Base-by-base conservation (phyloP, 2,888 invertebrate genomes). In the Agelastica alni region DNA sequence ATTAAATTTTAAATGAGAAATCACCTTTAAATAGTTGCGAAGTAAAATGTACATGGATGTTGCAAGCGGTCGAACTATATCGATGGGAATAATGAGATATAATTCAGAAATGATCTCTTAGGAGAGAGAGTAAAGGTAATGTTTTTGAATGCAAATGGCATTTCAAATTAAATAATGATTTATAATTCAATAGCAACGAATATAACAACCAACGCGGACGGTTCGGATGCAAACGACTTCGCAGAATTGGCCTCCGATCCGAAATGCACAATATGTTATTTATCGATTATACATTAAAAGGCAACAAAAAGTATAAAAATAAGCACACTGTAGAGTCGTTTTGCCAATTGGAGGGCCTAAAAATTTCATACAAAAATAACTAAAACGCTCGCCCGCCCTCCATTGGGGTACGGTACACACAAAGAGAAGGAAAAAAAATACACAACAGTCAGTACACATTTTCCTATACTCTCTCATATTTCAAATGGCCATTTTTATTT, bases 401-500 rank as follows among this genome's bases (percentile, higher is more conserved):
- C 68, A 63, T 62, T 64, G 65, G 66, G 67, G 67, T 61, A 60
- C 64, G 60, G n/a, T 30, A 41, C 32, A 60, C 56, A 62, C 57
- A 62, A 62, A 62, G 63, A 51, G 60, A 55, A 58, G n/a, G n/a
- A n/a, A 57, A 63, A 62, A 64, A 62, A 63, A 63, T 60, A 58
- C 58, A 63, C 51, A 59, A 63, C 65, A 58, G n/a, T n/a, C n/a
- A n/a, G 57, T 53, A 62, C 62, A 65, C 62, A 59, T 63, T 66
- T 64, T 62, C 62, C 63, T 64, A 73, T 73, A 74, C 75, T n/a
- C n/a, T n/a, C n/a, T 76, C 77, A 76, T 77, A 77, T 76, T 76
- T 77, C 77, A 77, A 77, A 76, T 73, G 74, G 73, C 75, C 75
- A 77, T 77, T 77, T 77, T 77, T 77, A 77, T 77, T 77, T 77